These are phyloP conservation scores for Synodontis membranacea DNA, from an alignment of 2,113 vertebrate species.

Conservation along the genomic window DNA sequence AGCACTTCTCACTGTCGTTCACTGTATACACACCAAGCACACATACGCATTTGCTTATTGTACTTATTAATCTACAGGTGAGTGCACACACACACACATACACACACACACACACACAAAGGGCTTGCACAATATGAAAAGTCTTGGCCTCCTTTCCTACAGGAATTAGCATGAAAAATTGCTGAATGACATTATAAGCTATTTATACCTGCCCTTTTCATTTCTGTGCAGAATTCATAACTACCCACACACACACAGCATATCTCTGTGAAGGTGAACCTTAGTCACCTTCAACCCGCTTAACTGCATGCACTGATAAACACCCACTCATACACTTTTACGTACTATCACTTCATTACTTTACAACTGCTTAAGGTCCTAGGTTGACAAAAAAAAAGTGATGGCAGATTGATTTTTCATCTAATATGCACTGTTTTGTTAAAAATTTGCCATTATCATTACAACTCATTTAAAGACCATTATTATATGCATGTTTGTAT, in stretches of 20 bases:
- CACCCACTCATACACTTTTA: constrained; percentile 23
- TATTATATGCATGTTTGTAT: constrained; percentile 45
- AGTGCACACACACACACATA: not conserved
- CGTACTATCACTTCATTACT: no score
- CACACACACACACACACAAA: constrained; percentile 4
- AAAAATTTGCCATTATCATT: constrained; percentile 2
- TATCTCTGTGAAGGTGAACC: constrained; percentile 8
- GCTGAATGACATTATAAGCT: constrained; percentile 3
- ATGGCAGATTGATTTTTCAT: not conserved
- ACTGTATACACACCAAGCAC: not conserved
- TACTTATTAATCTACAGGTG: constrained; percentile 3
- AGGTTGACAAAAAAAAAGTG: constrained; percentile 3
- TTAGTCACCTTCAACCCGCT: constrained; percentile 7
- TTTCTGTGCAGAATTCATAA: not conserved
- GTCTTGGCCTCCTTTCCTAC: not conserved
- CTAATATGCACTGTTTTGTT: constrained; percentile 24
- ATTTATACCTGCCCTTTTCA: not conserved
- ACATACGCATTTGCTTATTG: constrained; percentile 10
- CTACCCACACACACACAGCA: constrained; percentile 18
- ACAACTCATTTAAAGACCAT: not conserved
- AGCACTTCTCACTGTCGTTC: constrained; percentile 16
- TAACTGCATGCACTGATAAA: constrained; percentile 48
- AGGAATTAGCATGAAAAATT: constrained; percentile 27
- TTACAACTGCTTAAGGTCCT: not conserved
- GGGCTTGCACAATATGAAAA: constrained; percentile 21